phyloP scores from a whole-genome alignment of 2,888 invertebrate species.

The Aleiodes alternator region DNA sequence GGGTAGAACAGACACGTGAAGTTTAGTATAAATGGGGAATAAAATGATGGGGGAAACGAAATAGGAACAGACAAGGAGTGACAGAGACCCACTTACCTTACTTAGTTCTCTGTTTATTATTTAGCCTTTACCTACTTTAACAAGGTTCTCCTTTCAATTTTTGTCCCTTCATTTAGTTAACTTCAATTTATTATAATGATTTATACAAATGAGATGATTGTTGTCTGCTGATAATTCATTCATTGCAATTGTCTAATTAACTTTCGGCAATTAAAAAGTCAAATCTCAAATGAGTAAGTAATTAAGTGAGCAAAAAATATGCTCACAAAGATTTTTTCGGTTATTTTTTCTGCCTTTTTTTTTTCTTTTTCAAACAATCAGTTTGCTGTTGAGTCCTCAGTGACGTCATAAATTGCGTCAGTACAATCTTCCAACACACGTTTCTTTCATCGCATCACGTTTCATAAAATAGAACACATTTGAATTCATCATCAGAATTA shows the following conservation, averaged over 20 bases:
- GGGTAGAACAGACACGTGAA: background rate
- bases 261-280: background rate
- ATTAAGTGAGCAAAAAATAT: too few relatives aligned
- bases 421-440: background rate
- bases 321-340: too few relatives aligned
- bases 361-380: background rate
- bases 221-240: background rate
- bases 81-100: conserved; percentile 56
- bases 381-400: conserved; percentile 3
- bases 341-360: too few relatives aligned
- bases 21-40: background rate
- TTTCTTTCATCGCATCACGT: conserved; percentile 21
- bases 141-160: conserved; percentile 46
- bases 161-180: conserved; percentile 49
- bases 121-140: conserved; percentile 57
- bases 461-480: conserved; percentile 14
- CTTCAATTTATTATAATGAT: conserved; percentile 40
- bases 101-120: conserved; percentile 49
- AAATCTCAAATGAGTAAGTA: too few relatives aligned
- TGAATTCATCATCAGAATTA: conserved; percentile 9
- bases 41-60: conserved; percentile 7
- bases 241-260: background rate
- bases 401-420: conserved; percentile 22
- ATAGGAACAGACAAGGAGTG: conserved; percentile 1
- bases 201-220: background rate